Percentiles rank a stretch among this genome's conserved stretches.
Evolutionary conservation across 2,113 vertebrate species (phyloP).

Genomic region (Forbesichthys papilliferus): DNA sequence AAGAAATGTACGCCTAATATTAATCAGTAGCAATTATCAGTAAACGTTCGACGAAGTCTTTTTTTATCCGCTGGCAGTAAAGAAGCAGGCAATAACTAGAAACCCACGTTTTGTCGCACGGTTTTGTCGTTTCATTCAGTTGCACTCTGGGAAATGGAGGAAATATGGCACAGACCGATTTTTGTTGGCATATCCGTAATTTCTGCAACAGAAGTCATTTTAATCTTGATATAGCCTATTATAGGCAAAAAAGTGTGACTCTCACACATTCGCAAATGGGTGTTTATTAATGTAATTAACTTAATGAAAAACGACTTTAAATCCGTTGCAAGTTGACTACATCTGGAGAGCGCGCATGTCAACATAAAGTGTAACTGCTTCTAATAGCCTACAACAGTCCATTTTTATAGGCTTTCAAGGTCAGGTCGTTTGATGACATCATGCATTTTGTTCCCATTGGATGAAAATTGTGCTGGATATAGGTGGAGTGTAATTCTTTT

Average conservation of each 20-base stretch:
- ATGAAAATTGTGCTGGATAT: conserved; percentile 26
- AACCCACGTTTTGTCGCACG: conserved; percentile 42
- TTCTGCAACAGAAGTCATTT: background rate
- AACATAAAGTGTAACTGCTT: background rate
- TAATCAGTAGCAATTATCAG: background rate
- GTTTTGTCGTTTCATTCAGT: conserved; percentile 5
- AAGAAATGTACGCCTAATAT: no score
- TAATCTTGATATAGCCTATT: background rate
- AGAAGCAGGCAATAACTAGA: background rate
- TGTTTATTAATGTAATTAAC: background rate
- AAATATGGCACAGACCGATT: background rate
- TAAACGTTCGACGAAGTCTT: background rate
- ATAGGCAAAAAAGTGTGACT: background rate
- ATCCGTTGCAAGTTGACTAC: no score
- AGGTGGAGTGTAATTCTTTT: background rate
- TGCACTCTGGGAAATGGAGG: conserved; percentile 65
- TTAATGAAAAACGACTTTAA: background rate
- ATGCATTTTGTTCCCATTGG: conserved; percentile 46
- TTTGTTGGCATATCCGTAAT: background rate
- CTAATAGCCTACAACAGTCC: background rate
- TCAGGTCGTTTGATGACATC: conserved; percentile 34
- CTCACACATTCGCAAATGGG: background rate
- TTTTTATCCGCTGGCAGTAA: background rate
- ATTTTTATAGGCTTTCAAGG: background rate
- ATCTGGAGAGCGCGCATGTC: background rate